A percentile compares a stretch with the other conserved stretches of the same genome.
phyloP scores from a whole-genome alignment of 2,888 invertebrate species.

The Geophilus truncorum region DNA sequence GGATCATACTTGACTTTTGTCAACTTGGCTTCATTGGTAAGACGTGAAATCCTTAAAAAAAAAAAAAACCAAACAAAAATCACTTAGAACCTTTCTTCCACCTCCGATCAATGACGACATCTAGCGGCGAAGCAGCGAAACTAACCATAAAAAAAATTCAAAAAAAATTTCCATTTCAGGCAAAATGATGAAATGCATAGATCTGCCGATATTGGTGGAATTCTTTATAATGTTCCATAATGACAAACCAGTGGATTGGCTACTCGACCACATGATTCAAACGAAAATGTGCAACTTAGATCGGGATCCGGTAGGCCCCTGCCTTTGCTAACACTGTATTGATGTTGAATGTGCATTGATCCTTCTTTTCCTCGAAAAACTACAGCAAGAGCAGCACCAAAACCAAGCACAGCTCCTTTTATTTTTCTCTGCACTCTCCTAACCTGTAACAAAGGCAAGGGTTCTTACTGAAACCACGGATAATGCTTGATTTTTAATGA shows the following conservation, averaged over 20 bases:
- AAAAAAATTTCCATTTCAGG: constrained; percentile 43
- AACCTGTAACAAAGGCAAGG: background rate
- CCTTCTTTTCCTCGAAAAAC: too few relatives aligned
- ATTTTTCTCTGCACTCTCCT: background rate
- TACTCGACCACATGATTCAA: constrained; percentile 80
- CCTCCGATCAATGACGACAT: too few relatives aligned
- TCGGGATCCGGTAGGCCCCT: constrained; percentile 43
- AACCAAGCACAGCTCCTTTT: background rate
- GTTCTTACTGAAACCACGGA: background rate
- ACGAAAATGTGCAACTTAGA: constrained; percentile 69
- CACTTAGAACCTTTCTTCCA: too few relatives aligned
- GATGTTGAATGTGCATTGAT: background rate
- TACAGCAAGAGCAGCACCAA: too few relatives aligned
- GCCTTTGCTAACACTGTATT: background rate
- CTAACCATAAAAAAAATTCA: background rate
- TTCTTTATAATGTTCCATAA: constrained; percentile 93
- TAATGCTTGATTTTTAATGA: background rate
- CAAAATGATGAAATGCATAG: constrained; percentile 78
- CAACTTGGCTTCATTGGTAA: constrained; percentile 87
- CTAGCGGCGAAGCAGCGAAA: background rate
- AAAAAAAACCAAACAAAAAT: background rate
- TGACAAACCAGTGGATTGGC: constrained; percentile 96
- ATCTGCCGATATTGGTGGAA: constrained; percentile 77
- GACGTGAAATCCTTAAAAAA: constrained; percentile 35
- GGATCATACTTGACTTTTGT: constrained; percentile 92